phyloP scores from a whole-genome alignment of 2,888 invertebrate genomes.

The Drosophila nr. fundita region DNA sequence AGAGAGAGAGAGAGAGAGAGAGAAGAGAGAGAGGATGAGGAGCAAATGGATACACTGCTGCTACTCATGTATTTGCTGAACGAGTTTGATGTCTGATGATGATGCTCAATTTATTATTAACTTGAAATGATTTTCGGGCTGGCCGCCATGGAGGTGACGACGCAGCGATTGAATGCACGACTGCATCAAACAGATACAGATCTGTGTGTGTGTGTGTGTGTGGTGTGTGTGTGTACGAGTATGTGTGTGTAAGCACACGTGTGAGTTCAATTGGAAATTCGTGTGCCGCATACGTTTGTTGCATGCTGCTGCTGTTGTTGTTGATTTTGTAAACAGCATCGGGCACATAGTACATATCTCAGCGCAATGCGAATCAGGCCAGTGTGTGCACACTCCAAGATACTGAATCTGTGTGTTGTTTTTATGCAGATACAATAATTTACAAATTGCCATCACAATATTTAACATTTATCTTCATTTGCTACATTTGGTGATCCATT shows the following conservation, averaged over 20 bases:
- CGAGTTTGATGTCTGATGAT: slow-evolving; percentile 79
- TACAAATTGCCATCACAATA: slow-evolving; percentile 15
- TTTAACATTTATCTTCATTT: slow-evolving; percentile 34
- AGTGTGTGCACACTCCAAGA: slow-evolving; percentile 63
- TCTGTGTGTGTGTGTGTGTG: slow-evolving; percentile 10
- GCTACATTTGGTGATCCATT: background rate
- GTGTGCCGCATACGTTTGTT: slow-evolving; percentile 79
- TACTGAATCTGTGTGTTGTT: slow-evolving; percentile 26
- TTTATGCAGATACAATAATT: slow-evolving; percentile 11
- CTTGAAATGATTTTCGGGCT: slow-evolving; percentile 81
- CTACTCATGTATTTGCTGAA: slow-evolving; percentile 62
- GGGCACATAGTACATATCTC: slow-evolving; percentile 59
- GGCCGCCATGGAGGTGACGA: slow-evolving; percentile 77
- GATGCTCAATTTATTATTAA: slow-evolving; percentile 83
- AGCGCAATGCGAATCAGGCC: slow-evolving; percentile 41
- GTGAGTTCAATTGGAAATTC: slow-evolving; percentile 84
- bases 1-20: background rate
- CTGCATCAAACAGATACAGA: slow-evolving; percentile 77
- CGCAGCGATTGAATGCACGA: slow-evolving; percentile 84
- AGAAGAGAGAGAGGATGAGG: slow-evolving; percentile 8
- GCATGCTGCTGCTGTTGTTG: slow-evolving; percentile 62
- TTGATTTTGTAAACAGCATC: slow-evolving; percentile 72
- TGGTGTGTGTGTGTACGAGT: slow-evolving; percentile 21
- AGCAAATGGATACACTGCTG: slow-evolving; percentile 60
- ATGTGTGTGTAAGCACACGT: slow-evolving; percentile 68